Evolutionary conservation across 2,797 vertebrate genomes (phyloP).

Genomic region (Peromyscus aztecus): DNA sequence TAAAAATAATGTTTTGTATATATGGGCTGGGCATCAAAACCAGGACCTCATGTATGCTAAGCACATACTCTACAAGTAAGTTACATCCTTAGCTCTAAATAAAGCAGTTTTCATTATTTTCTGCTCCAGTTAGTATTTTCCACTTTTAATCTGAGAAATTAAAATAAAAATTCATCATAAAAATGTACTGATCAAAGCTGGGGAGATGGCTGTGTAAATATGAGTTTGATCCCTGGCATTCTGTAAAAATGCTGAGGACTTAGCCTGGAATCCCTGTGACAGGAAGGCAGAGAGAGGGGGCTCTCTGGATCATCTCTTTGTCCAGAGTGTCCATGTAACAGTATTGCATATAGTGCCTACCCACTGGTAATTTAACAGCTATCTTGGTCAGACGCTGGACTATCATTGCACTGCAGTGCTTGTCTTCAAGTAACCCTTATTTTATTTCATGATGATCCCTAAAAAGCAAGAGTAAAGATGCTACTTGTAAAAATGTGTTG

Average conservation of each 20-base stretch:
- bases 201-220: not conserved
- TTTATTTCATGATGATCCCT: not conserved
- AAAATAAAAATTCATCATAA: conserved; percentile 50
- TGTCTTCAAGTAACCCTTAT: not conserved
- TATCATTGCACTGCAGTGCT: not conserved
- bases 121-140: conserved; percentile 40
- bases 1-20: conserved; percentile 4
- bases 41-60: not conserved
- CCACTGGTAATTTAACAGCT: not conserved
- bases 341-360: not conserved
- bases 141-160: conserved; percentile 28
- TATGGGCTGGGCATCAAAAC: not conserved
- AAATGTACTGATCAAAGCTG: conserved; percentile 58
- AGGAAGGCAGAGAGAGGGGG: not conserved
- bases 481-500: not conserved
- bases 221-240: not conserved
- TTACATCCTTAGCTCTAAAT: not conserved
- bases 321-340: not conserved
- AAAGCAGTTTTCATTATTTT: conserved; percentile 57
- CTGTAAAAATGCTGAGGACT: not conserved
- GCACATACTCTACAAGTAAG: not conserved
- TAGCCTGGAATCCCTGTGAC: not conserved
- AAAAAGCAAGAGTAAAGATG: not conserved
- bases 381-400: not conserved
- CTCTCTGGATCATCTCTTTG: not conserved